phyloP scores from a whole-genome alignment of 2,797 vertebrate species.

The Epinephelus malabaricus region DNA sequence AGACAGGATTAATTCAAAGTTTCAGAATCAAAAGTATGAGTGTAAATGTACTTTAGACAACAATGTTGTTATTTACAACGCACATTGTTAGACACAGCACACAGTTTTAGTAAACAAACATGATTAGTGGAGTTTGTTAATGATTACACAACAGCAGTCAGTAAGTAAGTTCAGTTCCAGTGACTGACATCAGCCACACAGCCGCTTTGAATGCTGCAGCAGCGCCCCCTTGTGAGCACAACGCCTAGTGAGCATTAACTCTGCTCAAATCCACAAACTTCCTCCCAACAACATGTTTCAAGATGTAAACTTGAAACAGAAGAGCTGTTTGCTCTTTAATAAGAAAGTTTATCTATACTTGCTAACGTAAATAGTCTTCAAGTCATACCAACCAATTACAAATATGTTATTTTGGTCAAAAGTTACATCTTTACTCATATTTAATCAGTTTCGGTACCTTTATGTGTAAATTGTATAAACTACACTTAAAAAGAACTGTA shows the following conservation, averaged over 20 bases:
- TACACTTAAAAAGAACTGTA: not conserved
- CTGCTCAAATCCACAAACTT: not conserved
- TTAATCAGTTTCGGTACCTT: not conserved
- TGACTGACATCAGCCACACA: not conserved
- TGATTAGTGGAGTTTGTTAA: slow-evolving; percentile 59
- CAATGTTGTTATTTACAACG: slow-evolving; percentile 57
- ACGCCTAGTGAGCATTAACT: not conserved
- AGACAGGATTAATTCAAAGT: slow-evolving; percentile 3
- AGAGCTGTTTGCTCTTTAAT: not conserved
- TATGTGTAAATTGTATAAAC: not conserved
- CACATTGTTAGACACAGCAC: slow-evolving; percentile 46
- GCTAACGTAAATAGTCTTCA: not conserved
- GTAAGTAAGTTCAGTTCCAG: not conserved
- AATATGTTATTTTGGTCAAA: not conserved
- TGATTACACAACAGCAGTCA: slow-evolving; percentile 36
- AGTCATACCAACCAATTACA: not conserved
- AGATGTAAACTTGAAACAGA: not conserved
- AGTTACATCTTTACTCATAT: not conserved
- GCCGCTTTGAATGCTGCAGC: not conserved
- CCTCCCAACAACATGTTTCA: not conserved
- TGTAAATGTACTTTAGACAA: slow-evolving; percentile 3
- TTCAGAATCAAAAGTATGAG: not conserved
- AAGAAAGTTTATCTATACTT: not conserved
- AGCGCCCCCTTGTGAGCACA: not conserved
- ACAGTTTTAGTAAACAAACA: slow-evolving; percentile 42